Evolutionary conservation across 2,797 vertebrate species (phyloP), one percentile per base, ranked within the genome.

Genomic region (Mico argentatus): DNA sequence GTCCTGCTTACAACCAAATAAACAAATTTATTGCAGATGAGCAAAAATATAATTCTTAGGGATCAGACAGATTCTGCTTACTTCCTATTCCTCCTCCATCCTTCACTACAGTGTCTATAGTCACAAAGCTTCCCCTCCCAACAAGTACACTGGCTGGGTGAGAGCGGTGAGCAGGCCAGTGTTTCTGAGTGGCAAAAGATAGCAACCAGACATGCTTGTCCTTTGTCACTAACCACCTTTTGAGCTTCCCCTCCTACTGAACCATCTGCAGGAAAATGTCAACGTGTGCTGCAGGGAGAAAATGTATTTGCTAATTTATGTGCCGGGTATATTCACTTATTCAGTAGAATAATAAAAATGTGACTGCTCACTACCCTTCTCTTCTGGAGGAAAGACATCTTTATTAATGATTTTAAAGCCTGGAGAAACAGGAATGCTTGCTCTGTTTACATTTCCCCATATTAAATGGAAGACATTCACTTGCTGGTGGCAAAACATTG

Each of bases 341-440:
- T 97, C 86, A 20, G 64, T 81, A 89, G 95, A 96, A 97, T 96
- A 98, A 98, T 96, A 96, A 97, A 97, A 96, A 94, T 93, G 84
- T 96, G 94, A 96, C 96, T 96, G 89, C 59, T 97, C 41, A 48
- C 84, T 90, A 93, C 92, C 90, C 96, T 97, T 91, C 72, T 91
- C 92, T 97, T 95, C 1, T 19, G 96, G 92, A 96, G 92, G 85
- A 93, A 92, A 97, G 95, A 97, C 96, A 97, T 98, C 97, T 98
- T 98, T 97, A 97, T 98, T 97, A 98, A 98, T 96, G 93, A 97
- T 94, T 98, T 96, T 95, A 93, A 97, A 96, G 95, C 96, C 96
- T 75, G 59, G 91, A 97, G 97, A 96, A 96, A 96, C 3, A 39
- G 88, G 55, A 96, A 85, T 36, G 84, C 86, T 95, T 50, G 44